Evolutionary conservation across 2,797 vertebrate genomes (phyloP), one percentile per base, ranked within the genome.

Genomic region (Falco cherrug): DNA sequence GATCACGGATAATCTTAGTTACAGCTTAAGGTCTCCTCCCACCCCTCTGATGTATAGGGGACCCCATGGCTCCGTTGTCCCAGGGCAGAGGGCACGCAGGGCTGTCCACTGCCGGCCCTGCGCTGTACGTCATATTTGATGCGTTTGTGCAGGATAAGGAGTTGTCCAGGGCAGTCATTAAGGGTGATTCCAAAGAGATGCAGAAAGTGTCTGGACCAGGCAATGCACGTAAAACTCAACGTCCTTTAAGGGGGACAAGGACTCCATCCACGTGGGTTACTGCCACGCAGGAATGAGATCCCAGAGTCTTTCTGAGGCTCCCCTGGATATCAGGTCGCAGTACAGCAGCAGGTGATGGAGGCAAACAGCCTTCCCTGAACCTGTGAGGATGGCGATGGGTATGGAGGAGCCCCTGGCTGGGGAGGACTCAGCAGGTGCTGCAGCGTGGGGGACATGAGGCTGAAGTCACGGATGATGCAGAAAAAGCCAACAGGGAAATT

Each of bases 301-400:
- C 53, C 26, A 24, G 56, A 59, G 54, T 28, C 31, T 71, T 91
- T 45, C 48, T 45, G 41, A 71, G 39, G 20, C 43, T 86, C 26
- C 7, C 25, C 16, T 1, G 2, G 22, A 2, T 28, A 59, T 19
- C 35, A 6, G 48, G 19, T 20, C 16, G 28, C n/a, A 84, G 64
- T 51, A 29, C 22, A 25, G 57, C 1, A 0, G 25, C 0, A 5
- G 26, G n/a, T 0, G 1, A 70, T 54, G 37, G 67, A 54, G 10
- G 35, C 69, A 68, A 75, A 82, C 35, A 59, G 16, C 39, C 15
- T 50, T 33, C 9, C 19, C 47, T 68, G n/a, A 14, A 13, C 22
- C 57, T 0, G 0, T 47, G 50, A 64, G 45, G 67, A 54, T 39
- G 37, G 21, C 16, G 50, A 47, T 16, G n/a, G 54, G 8, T 25